Evolutionary conservation across 2,797 vertebrate species (phyloP).

Genomic region (Melanogrammus aeglefinus): DNA sequence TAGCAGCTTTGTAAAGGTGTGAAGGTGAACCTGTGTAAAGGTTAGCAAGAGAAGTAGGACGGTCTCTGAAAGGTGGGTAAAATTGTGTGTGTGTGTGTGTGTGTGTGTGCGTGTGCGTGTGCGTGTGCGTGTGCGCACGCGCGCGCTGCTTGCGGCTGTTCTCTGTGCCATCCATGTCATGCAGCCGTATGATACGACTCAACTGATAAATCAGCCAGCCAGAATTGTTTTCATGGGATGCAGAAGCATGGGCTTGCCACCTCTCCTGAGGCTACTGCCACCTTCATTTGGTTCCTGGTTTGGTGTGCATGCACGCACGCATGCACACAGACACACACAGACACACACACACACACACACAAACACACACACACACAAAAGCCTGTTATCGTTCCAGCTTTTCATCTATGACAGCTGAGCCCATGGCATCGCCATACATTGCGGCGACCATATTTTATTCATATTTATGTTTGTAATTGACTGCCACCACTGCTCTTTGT

Average conservation of each 20-base stretch:
- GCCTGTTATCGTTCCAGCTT: not conserved
- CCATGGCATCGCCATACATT: not conserved
- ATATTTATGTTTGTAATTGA: not conserved
- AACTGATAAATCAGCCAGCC: not conserved
- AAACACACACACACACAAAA: conserved; percentile 1
- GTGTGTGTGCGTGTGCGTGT: too few species aligned
- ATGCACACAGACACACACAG: not conserved
- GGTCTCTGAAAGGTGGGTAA: too few species aligned
- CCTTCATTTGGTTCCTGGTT: conserved; percentile 14
- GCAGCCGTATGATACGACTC: not conserved
- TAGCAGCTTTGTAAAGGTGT: too few species aligned
- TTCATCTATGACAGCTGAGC: not conserved
- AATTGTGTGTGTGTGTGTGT: not conserved
- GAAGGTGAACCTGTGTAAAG: too few species aligned
- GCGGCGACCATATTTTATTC: not conserved
- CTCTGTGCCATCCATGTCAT: not conserved
- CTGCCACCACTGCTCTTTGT: not conserved
- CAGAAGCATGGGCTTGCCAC: not conserved
- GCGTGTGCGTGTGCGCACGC: not conserved
- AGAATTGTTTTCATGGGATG: not conserved
- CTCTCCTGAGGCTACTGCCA: conserved; percentile 15
- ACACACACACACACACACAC: not conserved
- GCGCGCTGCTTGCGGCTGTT: not conserved
- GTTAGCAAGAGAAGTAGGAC: too few species aligned
- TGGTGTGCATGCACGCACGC: conserved; percentile 16